These are phyloP conservation scores for Morphnarchus princeps DNA, from an alignment of 2,113 vertebrate species.

Conservation along the genomic window DNA sequence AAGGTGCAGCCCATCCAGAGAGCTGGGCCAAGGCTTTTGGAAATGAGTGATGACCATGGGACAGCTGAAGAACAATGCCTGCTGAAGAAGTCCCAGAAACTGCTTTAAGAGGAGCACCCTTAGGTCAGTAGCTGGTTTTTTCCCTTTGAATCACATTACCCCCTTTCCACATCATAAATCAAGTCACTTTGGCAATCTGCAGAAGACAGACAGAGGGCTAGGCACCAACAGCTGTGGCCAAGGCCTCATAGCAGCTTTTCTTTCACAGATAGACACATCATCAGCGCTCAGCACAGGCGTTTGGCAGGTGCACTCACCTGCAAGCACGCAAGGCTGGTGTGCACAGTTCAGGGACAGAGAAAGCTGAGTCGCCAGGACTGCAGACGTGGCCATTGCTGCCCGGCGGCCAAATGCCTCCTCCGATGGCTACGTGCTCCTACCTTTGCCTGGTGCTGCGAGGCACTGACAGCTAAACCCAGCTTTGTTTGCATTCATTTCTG, in stretches of 20 bases:
- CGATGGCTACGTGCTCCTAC: not conserved
- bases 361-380: not conserved
- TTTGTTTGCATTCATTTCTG: not conserved
- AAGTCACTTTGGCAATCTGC: not conserved
- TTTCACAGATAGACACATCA: not conserved
- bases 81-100: not conserved
- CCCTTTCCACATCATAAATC: not conserved
- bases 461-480: not conserved
- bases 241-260: not conserved
- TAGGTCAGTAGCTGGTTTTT: not conserved
- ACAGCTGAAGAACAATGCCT: not conserved
- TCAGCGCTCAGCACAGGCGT: not conserved
- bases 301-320: not conserved
- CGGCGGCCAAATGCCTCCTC: not conserved
- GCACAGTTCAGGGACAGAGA: not conserved
- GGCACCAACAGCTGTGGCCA: not conserved
- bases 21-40: not conserved
- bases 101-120: not conserved
- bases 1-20: not conserved
- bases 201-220: not conserved
- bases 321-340: rapidly evolving
- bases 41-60: not conserved
- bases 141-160: not conserved
- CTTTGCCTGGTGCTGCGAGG: not conserved
- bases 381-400: rapidly evolving